These are phyloP conservation scores for Drosophila tristis DNA, from an alignment of 1,140 invertebrate species.

Conservation along the genomic window DNA sequence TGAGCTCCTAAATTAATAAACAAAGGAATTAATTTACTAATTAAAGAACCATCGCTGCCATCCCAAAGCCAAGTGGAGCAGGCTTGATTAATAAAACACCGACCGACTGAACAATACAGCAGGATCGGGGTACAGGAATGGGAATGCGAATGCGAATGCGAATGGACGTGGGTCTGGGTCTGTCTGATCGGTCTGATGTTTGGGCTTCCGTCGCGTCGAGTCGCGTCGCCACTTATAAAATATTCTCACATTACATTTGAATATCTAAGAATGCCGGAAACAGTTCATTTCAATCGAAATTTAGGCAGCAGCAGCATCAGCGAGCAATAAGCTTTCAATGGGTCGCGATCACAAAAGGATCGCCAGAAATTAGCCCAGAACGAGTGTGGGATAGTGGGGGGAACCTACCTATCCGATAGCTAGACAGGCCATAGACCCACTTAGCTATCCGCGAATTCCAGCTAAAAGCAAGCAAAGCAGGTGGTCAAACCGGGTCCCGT, in stretches of 20 bases:
- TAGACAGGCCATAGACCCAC: not conserved
- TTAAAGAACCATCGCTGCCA: conserved; percentile 69
- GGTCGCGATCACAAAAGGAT: conserved; percentile 11
- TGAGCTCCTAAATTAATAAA: conserved; percentile 83
- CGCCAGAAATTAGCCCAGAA: conserved; percentile 28
- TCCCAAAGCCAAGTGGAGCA: conserved; percentile 58
- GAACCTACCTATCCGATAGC: not conserved
- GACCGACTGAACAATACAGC: conserved; percentile 58
- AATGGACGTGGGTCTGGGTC: no score
- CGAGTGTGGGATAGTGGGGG: conserved; percentile 1
- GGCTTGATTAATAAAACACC: conserved; percentile 81
- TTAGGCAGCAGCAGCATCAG: not conserved
- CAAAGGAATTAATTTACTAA: conserved; percentile 84
- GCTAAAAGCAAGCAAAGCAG: conserved; percentile 1
- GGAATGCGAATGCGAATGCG: not conserved
- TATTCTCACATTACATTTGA: conserved; percentile 49
- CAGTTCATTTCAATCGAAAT: conserved; percentile 43
- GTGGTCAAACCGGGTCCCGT: conserved; percentile 55
- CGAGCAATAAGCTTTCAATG: not conserved
- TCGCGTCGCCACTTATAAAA: conserved; percentile 31
- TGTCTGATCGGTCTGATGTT: conserved; percentile 16
- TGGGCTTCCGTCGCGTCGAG: conserved; percentile 57
- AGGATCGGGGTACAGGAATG: conserved; percentile 22
- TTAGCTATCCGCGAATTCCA: not conserved
- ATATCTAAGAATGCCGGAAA: conserved; percentile 61